Conservation (phyloP, 2,888 invertebrate genomes). For the Aproaerema taeniolella region DNA sequence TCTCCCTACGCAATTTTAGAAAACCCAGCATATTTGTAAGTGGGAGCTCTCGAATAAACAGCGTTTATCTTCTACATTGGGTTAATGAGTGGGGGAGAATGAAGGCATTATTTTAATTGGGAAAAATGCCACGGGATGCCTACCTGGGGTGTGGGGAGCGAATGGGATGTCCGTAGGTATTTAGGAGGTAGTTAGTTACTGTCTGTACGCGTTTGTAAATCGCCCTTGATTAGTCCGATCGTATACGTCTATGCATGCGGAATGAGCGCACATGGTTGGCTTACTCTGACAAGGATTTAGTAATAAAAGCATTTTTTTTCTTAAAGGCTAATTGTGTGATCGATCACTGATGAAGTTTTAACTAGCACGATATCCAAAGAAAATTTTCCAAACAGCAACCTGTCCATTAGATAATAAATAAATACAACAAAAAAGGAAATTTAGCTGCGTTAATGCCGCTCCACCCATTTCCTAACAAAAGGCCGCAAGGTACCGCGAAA, state of each 20-base stretch:
- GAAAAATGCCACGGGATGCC: conserved; percentile 54
- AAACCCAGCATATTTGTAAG: conserved; percentile 58
- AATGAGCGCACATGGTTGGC: background rate
- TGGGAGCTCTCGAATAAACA: conserved; percentile 55
- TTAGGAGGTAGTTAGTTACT: conserved; percentile 26
- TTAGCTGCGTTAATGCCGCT: conserved; percentile 48
- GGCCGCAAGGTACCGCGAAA: conserved; percentile 54
- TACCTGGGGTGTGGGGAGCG: conserved; percentile 35
- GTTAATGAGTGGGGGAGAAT: conserved; percentile 68
- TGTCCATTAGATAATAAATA: conserved; percentile 71
- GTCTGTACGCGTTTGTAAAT: too few relatives aligned
- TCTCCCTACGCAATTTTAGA: conserved; percentile 47
- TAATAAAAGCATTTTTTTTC: too few relatives aligned
- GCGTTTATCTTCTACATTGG: conserved; percentile 71
- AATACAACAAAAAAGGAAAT: conserved; percentile 58
- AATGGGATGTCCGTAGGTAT: conserved; percentile 4
- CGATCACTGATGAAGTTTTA: too few relatives aligned
- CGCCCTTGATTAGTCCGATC: conserved; percentile 37
- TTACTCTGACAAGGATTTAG: too few relatives aligned
- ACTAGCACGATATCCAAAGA: too few relatives aligned
- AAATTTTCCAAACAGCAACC: conserved; percentile 41
- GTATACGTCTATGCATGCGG: conserved; percentile 9
- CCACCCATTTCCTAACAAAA: conserved; percentile 56
- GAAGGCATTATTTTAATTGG: conserved; percentile 75
- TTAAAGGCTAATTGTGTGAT: too few relatives aligned